Conservation (phyloP, 1,140 invertebrate genomes). For the Chymomyza costata region DNA sequence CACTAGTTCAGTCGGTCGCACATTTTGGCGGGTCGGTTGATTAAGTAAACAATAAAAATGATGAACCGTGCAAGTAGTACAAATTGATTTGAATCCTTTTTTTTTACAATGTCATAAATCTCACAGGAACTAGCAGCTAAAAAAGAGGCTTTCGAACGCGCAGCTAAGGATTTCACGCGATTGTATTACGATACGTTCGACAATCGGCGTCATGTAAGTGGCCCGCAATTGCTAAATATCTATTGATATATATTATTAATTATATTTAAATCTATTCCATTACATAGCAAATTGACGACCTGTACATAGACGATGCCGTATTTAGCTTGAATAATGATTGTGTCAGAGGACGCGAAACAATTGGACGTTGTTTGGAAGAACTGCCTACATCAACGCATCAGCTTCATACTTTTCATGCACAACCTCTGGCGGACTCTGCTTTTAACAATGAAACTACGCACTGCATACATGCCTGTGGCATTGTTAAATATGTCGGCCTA, state of each 20-base stretch:
- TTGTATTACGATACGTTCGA: conserved; percentile 89
- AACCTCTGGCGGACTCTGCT: conserved; percentile 83
- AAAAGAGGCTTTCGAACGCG: conserved; percentile 84
- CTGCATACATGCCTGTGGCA: conserved; percentile 85
- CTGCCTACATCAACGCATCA: conserved; percentile 84
- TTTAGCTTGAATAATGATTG: conserved; percentile 92
- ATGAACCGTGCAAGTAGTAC: conserved; percentile 25
- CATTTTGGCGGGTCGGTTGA: no score
- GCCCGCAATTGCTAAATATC: conserved; percentile 7
- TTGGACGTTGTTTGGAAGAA: conserved; percentile 86
- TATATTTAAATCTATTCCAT: no score
- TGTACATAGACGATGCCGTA: conserved; percentile 87
- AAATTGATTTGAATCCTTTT: conserved; percentile 17
- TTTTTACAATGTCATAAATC: background rate
- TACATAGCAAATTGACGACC: conserved; percentile 81
- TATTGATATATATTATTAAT: no score
- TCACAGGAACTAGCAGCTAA: conserved; percentile 74
- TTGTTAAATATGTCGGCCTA: conserved; percentile 81
- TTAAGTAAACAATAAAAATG: conserved; percentile 5
- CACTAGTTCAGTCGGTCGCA: no score
- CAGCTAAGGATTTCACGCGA: conserved; percentile 88
- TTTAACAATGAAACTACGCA: conserved; percentile 83
- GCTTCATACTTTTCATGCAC: conserved; percentile 84
- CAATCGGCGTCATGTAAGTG: conserved; percentile 85
- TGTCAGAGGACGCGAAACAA: conserved; percentile 82